A percentile compares a stretch with the other conserved stretches of the same genome.
Conservation (phyloP, 1,140 invertebrate genomes). For the Helicoverpa armigera region DNA sequence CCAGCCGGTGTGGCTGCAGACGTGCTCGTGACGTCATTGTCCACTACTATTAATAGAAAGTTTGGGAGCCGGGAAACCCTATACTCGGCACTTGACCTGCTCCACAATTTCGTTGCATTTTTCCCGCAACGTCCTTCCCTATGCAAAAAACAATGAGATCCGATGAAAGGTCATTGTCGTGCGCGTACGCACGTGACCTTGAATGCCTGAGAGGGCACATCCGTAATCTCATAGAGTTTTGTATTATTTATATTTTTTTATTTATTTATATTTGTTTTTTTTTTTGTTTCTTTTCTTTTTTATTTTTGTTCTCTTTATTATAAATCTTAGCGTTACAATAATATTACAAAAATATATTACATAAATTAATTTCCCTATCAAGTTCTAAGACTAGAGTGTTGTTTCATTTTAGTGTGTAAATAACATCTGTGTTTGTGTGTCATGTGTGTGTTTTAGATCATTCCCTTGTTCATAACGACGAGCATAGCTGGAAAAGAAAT, state of each 20-base stretch:
- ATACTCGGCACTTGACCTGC: constrained; percentile 77
- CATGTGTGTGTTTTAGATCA: constrained; percentile 56
- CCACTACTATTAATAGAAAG: constrained; percentile 63
- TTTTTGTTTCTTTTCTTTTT: constrained; percentile 81
- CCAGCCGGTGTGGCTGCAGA: constrained; percentile 72
- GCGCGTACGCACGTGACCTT: constrained; percentile 72
- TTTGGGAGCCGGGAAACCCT: constrained; percentile 71
- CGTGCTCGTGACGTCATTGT: constrained; percentile 69
- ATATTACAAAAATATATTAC: constrained; percentile 86
- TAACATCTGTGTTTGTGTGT: constrained; percentile 73
- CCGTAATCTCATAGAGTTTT: constrained; percentile 49
- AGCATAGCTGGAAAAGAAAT: constrained; percentile 85
- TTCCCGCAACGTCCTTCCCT: constrained; percentile 58
- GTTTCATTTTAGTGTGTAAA: constrained; percentile 53
- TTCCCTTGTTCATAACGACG: constrained; percentile 61
- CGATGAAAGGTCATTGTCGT: constrained; percentile 80
- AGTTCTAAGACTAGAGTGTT: constrained; percentile 72
- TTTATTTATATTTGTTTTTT: constrained; percentile 75
- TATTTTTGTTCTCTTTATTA: constrained; percentile 85
- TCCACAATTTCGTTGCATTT: constrained; percentile 69
- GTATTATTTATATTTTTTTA: constrained; percentile 57
- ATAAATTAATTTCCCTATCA: constrained; percentile 72
- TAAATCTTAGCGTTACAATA: constrained; percentile 84
- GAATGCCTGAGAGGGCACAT: constrained; percentile 51
- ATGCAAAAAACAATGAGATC: constrained; percentile 63